Evolutionary conservation across 2,113 vertebrate genomes (phyloP).

Genomic region (Ascaphus truei): DNA sequence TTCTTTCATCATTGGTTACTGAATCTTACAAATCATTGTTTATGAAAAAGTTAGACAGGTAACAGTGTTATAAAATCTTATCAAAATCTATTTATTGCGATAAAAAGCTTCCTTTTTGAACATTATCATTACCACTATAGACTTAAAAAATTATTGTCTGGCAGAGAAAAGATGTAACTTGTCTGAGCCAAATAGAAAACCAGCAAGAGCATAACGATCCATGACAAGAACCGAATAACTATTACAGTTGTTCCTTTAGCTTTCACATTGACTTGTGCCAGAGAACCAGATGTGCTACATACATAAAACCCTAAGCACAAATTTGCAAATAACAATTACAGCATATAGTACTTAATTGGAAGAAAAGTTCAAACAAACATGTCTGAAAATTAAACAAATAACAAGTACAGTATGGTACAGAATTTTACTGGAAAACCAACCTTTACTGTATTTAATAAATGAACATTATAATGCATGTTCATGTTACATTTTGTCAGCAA

Average conservation of each 20-base stretch:
- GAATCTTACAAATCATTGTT: conserved; percentile 6
- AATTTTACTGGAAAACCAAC: not conserved
- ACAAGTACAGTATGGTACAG: not conserved
- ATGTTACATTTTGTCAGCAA: not conserved
- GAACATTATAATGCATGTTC: not conserved
- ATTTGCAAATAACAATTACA: not conserved
- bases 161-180: conserved; percentile 12
- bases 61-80: not conserved
- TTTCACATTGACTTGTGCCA: not conserved
- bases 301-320: not conserved
- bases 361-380: not conserved
- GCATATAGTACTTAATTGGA: not conserved
- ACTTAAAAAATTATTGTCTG: conserved; percentile 24
- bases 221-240: not conserved
- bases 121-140: conserved; percentile 30
- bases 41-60: not conserved
- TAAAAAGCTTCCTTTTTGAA: conserved; percentile 9
- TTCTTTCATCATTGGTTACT: no score
- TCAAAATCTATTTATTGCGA: conserved; percentile 10
- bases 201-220: conserved; percentile 17
- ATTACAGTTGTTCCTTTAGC: not conserved
- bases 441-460: conserved; percentile 8
- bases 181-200: conserved; percentile 21
- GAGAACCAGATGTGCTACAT: not conserved
- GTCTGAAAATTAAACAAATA: not conserved